These are phyloP conservation scores for Apocrypta bakeri DNA, from an alignment of 1,140 invertebrate species.

Conservation along the genomic window DNA sequence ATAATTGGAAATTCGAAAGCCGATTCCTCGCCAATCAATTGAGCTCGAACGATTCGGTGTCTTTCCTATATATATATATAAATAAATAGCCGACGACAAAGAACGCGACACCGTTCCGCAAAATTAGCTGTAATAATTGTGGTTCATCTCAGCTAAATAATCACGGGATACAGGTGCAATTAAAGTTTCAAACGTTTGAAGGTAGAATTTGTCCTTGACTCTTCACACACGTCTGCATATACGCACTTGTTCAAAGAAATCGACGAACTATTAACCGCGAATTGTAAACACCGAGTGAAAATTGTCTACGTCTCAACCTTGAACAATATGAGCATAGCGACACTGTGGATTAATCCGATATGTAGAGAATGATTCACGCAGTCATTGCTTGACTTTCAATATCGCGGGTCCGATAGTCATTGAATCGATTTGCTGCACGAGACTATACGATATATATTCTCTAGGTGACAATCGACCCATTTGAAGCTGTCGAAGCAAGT, in stretches of 20 bases:
- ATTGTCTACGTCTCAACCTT: not conserved
- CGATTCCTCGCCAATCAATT: too few species aligned
- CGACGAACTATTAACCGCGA: too few species aligned
- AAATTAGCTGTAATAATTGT: constrained; percentile 24
- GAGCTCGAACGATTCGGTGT: too few species aligned
- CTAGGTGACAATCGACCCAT: too few species aligned
- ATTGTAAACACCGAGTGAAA: too few species aligned
- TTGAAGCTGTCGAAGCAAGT: too few species aligned
- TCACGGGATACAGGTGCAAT: not conserved
- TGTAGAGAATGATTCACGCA: not conserved
- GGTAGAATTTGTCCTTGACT: not conserved
- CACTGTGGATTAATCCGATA: not conserved
- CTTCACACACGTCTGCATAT: not conserved
- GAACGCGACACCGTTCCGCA: constrained; percentile 32
- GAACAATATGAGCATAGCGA: too few species aligned
- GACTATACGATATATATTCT: too few species aligned
- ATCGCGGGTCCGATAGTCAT: too few species aligned
- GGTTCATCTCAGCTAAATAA: not conserved
- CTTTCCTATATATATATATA: not conserved
- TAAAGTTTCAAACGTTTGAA: not conserved
- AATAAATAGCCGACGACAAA: too few species aligned
- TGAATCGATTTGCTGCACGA: too few species aligned
- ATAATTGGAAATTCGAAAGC: too few species aligned
- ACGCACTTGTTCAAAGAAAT: not conserved
- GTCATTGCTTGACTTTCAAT: not conserved